A percentile compares a stretch with the other conserved stretches of the same genome.
These are phyloP conservation scores for Volucella bombylans DNA, from an alignment of 2,888 invertebrate species.

Conservation along the genomic window DNA sequence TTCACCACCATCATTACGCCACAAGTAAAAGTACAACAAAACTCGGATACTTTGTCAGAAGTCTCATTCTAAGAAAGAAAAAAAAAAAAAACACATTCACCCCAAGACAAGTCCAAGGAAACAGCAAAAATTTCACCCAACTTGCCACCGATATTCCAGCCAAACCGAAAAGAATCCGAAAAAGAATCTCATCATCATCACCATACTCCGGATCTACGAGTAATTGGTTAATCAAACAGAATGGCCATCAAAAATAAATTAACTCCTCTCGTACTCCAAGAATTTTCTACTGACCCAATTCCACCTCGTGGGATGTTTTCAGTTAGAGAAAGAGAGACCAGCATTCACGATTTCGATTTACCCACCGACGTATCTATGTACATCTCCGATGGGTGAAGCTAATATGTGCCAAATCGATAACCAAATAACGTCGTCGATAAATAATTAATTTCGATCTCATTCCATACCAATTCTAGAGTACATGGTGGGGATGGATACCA, in stretches of 20 bases:
- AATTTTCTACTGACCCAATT: conserved; percentile 70
- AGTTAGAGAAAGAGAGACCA: neutral
- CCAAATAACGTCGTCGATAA: conserved; percentile 64
- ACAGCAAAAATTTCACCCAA: neutral
- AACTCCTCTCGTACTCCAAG: conserved; percentile 44
- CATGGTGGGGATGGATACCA: conserved; percentile 19
- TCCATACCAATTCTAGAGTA: conserved; percentile 18
- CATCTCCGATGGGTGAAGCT: neutral
- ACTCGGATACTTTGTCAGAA: neutral
- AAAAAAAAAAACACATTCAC: conserved; percentile 4
- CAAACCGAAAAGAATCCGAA: neutral
- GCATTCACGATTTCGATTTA: conserved; percentile 32
- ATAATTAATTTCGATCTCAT: conserved; percentile 72
- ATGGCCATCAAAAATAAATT: conserved; percentile 56
- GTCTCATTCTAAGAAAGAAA: conserved; percentile 4
- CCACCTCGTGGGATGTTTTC: neutral
- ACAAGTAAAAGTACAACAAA: conserved; percentile 52
- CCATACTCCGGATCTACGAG: conserved; percentile 31
- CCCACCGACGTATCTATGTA: neutral
- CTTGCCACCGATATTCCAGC: neutral
- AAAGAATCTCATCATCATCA: conserved; percentile 30
- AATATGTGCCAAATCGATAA: conserved; percentile 71
- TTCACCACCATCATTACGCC: conserved; percentile 24
- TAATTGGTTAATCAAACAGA: conserved; percentile 69
- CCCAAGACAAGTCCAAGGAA: conserved; percentile 6